phyloP scores from a whole-genome alignment of 2,888 invertebrate species.

The Liposcelis brunnea region DNA sequence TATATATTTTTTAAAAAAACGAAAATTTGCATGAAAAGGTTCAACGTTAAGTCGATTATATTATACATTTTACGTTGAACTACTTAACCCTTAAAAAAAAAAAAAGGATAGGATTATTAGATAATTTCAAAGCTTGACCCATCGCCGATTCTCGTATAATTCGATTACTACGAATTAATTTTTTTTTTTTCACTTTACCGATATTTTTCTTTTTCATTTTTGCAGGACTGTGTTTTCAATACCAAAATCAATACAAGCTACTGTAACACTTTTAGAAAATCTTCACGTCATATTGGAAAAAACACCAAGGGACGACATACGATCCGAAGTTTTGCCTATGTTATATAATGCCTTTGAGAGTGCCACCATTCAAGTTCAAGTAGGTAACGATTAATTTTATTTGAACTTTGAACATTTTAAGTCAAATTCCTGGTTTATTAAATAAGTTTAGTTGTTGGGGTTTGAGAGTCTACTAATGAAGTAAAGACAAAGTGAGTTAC shows the following conservation, averaged over 20 bases:
- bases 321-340: slow-evolving; percentile 69
- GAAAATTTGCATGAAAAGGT: not conserved
- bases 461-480: no score
- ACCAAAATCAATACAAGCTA: slow-evolving; percentile 68
- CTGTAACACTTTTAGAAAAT: slow-evolving; percentile 76
- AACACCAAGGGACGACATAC: slow-evolving; percentile 60
- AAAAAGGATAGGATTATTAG: not conserved
- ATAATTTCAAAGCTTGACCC: not conserved
- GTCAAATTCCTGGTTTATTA: no score
- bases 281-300: slow-evolving; percentile 77
- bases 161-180: not conserved
- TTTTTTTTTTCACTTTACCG: not conserved
- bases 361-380: slow-evolving; percentile 78
- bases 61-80: not conserved
- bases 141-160: not conserved
- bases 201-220: not conserved
- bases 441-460: no score
- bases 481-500: no score
- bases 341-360: slow-evolving; percentile 76
- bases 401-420: no score
- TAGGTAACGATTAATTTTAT: slow-evolving; percentile 24
- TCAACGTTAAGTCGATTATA: not conserved
- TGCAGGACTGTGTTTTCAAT: slow-evolving; percentile 52
- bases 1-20: not conserved
- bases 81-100: not conserved